Evolutionary conservation across 2,888 invertebrate species (phyloP), one percentile per base, ranked within the genome.

Genomic region (Melieria picta): DNA sequence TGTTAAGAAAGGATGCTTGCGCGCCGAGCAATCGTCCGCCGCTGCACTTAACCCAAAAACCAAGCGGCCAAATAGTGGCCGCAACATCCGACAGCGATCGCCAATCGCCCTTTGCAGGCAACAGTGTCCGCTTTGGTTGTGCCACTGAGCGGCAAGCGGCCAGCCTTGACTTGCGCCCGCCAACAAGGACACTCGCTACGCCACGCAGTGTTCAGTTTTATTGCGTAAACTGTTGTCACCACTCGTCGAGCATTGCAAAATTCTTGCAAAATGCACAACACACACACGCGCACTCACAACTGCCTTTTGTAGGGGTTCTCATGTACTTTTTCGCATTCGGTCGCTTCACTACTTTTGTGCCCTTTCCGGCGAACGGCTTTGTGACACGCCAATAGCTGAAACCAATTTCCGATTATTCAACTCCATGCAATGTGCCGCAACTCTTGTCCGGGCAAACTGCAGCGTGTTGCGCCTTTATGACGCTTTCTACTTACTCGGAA

Each of bases 381-480:
- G 67, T 67, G 60, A 3, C 42, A 30, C 42, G n/a, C 11, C 3
- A 5, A 11, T 42, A 30, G n/a, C 13, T 56, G 46, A 16, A 11
- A 5, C 10, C 45, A 57, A 50, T 9, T 68, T 58, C 58, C 65
- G 50, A 69, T 75, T 69, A 73, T 75, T 61, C 71, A 75, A 75
- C 73, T 75, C 75, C 13, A 71, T 71, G 74, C 60, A 74, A 74
- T 71, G 57, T 70, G 30, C 61, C 68, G 72, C 58, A 74, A 74
- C 68, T 74, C 71, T 72, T 67, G 42, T 68, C 47, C 48, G 11
- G 45, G 30, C 45, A 45, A 67, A 67, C 52, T 61, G 67, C 67
- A 7, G 30, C 67, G 46, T 61, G 67, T 52, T 47, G 67, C 16
- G 60, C 61, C 61, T 50, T 67, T 43, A 45, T 10, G 13, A 50